Evolutionary conservation across 2,797 vertebrate species (phyloP).

Genomic region (Muscicapa comitata): DNA sequence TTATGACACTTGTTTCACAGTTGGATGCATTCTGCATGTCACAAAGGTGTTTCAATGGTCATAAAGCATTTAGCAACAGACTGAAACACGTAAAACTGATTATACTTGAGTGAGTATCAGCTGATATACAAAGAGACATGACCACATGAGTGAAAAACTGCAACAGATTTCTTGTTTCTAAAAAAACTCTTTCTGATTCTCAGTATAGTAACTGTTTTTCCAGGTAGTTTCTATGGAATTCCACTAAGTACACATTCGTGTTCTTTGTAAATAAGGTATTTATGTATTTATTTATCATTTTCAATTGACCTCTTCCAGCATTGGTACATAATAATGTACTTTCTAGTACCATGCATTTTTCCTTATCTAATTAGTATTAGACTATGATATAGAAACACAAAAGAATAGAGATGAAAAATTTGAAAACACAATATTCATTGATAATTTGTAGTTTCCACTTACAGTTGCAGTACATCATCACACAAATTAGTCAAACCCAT

Average conservation of each 20-base stretch:
- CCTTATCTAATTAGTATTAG: background rate
- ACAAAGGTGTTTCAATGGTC: background rate
- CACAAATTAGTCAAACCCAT: background rate
- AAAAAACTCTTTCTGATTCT: background rate
- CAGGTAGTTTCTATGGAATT: background rate
- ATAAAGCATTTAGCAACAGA: background rate
- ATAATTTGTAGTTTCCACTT: background rate
- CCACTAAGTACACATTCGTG: background rate
- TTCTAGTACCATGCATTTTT: background rate
- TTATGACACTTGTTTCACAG: background rate
- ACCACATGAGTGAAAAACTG: background rate
- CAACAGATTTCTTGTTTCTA: background rate
- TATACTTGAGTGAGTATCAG: background rate
- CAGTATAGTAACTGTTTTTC: background rate
- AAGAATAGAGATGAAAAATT: background rate
- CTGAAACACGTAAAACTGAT: background rate
- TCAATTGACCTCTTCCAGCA: background rate
- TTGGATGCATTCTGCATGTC: background rate
- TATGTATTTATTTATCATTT: background rate
- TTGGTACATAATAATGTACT: background rate
- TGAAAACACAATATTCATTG: accelerated
- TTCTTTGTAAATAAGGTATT: background rate
- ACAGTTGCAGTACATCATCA: background rate
- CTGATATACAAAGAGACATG: background rate
- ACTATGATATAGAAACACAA: background rate